Conservation (phyloP, 2,888 invertebrate species). For the Hemistola chrysoprasaria region DNA sequence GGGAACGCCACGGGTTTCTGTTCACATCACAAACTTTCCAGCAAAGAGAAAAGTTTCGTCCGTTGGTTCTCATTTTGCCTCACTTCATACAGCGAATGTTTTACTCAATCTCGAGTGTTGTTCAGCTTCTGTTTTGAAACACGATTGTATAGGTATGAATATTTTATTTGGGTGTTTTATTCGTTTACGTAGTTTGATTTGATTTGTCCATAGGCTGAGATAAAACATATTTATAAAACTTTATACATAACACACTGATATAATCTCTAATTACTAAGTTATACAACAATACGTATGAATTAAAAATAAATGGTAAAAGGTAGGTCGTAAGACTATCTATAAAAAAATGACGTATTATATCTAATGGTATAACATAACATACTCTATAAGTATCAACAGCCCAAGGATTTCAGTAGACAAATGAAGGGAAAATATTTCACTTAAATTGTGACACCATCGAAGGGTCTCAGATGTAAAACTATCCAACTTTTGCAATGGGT, state of each 20-base stretch:
- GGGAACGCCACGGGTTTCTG: constrained; percentile 63
- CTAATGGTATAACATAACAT: too few species aligned
- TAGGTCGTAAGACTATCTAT: too few species aligned
- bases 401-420: too few species aligned
- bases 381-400: too few species aligned
- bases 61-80: constrained; percentile 64
- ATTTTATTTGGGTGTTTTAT: constrained; percentile 29
- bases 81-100: constrained; percentile 53
- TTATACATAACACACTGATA: too few species aligned
- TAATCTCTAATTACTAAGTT: too few species aligned
- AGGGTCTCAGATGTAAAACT: constrained; percentile 71
- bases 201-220: constrained; percentile 5
- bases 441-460: constrained; percentile 73
- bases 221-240: constrained; percentile 15
- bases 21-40: constrained; percentile 70
- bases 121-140: constrained; percentile 40
- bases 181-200: constrained; percentile 17
- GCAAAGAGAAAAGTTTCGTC: constrained; percentile 73
- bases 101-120: constrained; percentile 47
- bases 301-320: too few species aligned
- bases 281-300: too few species aligned
- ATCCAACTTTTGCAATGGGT: constrained; percentile 63
- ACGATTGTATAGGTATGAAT: constrained; percentile 36
- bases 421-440: constrained; percentile 58
- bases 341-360: too few species aligned